phyloP scores from a whole-genome alignment of 2,888 invertebrate species.

The Himalopsyche kuldschensis region DNA sequence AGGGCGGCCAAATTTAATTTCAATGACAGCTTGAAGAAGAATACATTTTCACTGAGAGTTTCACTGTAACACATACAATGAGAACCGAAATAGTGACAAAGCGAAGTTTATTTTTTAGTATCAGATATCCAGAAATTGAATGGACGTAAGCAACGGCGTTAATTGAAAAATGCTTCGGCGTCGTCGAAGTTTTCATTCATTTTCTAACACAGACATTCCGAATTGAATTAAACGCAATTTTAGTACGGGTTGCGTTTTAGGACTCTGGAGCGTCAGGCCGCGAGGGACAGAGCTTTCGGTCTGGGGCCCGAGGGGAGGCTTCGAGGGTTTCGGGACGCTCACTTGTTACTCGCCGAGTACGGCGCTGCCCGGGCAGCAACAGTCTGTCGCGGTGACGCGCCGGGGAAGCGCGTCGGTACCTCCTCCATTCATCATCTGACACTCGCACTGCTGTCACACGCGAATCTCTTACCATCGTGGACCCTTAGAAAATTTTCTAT shows the following conservation, averaged over 20 bases:
- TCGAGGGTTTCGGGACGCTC: slow-evolving; percentile 17
- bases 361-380: slow-evolving; percentile 33
- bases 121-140: no score
- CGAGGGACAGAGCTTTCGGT: slow-evolving; percentile 5
- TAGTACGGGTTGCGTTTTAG: neutral
- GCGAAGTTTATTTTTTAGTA: no score
- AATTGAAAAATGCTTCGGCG: neutral
- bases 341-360: slow-evolving; percentile 34
- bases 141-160: neutral
- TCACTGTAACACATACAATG: no score
- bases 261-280: neutral
- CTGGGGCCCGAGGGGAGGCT: neutral
- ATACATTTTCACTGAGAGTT: no score
- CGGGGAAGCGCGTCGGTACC: slow-evolving; percentile 20
- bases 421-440: neutral
- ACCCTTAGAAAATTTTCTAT: neutral
- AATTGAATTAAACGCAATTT: neutral
- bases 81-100: no score
- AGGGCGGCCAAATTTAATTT: no score
- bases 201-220: neutral
- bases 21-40: no score
- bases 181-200: neutral
- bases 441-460: slow-evolving; percentile 1
- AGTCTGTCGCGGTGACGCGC: slow-evolving; percentile 32
- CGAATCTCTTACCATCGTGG: neutral